Conservation (phyloP, 2,888 invertebrate species). For the Sinhomidia bicolor region DNA sequence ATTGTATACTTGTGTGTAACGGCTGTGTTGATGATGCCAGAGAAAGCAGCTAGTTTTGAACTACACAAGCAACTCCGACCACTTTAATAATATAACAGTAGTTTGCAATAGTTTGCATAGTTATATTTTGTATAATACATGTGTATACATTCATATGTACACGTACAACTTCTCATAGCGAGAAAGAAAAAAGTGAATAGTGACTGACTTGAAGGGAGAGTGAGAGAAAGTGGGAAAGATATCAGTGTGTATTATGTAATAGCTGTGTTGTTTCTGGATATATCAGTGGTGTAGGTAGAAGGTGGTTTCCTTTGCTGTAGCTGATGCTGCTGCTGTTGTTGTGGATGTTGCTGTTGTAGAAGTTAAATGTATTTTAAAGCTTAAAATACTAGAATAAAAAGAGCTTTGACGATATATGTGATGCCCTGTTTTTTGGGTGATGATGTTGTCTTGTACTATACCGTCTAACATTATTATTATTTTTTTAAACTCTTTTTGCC, state of each 20-base stretch:
- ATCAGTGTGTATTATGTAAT: neutral
- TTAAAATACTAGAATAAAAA: neutral
- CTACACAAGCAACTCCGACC: neutral
- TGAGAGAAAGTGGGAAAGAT: neutral
- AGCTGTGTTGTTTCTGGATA: too few relatives aligned
- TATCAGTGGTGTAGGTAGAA: neutral
- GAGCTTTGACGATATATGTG: neutral
- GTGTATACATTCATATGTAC: neutral
- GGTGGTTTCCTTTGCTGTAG: too few relatives aligned
- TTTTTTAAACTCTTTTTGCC: too few relatives aligned
- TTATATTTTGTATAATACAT: neutral
- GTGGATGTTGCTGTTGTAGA: neutral
- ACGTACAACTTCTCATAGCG: too few relatives aligned
- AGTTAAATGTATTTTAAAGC: constrained; percentile 6
- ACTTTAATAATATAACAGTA: neutral
- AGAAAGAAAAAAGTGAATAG: neutral
- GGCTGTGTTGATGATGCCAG: too few relatives aligned
- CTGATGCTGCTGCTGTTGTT: too few relatives aligned
- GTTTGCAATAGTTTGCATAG: too few relatives aligned
- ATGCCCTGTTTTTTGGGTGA: neutral
- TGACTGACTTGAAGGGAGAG: neutral
- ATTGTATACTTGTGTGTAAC: neutral
- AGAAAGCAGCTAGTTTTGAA: neutral
- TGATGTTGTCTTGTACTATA: neutral
- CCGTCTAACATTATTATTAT: too few relatives aligned